Conservation (phyloP, 1,140 invertebrate species). For the Drosophila kanapiae region DNA sequence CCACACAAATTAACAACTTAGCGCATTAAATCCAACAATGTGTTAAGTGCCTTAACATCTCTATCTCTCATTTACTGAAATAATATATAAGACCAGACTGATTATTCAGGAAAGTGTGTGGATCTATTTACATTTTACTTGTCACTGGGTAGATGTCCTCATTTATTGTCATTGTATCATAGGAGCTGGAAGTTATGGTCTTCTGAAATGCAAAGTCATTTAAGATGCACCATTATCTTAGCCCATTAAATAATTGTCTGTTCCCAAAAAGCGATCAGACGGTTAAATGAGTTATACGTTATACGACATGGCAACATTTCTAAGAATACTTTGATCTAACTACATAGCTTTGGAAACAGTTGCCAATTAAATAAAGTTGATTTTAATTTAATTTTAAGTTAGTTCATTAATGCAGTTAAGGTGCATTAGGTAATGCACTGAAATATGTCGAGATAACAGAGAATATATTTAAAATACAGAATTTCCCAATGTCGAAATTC, state of each 20-base stretch:
- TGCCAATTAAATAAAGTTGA: no score
- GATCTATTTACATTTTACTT: background rate
- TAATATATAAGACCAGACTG: constrained; percentile 3
- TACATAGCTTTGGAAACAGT: no score
- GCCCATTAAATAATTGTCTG: background rate
- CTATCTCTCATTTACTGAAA: constrained; percentile 16
- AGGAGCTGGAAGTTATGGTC: background rate
- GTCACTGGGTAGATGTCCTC: background rate
- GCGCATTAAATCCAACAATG: constrained; percentile 33
- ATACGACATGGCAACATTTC: background rate
- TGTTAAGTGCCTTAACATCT: constrained; percentile 43
- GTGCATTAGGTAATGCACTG: no score
- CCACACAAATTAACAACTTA: constrained; percentile 14
- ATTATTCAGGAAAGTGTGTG: background rate
- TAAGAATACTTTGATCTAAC: no score
- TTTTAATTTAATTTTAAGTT: no score
- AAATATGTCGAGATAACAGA: no score
- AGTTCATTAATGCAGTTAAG: no score
- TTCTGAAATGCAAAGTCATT: background rate
- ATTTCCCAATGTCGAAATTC: no score
- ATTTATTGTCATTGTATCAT: background rate
- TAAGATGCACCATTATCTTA: background rate
- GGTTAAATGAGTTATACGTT: background rate
- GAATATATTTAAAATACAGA: no score
- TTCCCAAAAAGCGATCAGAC: background rate